Conservation (phyloP, 2,113 vertebrate genomes). For the human (Homo sapiens) region GRCh38 chr6:52162001-52162500, state of each 20-base stretch:
- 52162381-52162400: neutral
- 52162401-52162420: neutral
- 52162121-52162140: neutral
- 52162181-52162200: neutral
- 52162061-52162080: neutral
- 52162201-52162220: neutral
- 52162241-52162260: neutral
- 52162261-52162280: neutral
- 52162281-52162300: neutral
- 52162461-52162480: neutral
- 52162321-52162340: neutral
- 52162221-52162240: neutral
- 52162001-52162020: too few relatives aligned
- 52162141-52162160: neutral
- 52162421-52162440: neutral
- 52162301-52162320: neutral
- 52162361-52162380: neutral
- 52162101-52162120: neutral
- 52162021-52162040: neutral
- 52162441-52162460: neutral
- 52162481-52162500: neutral
- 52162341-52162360: neutral
- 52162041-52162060: neutral
- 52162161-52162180: neutral
- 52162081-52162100: neutral